These are phyloP conservation scores for Capreolus pygargus DNA, from an alignment of 2,113 vertebrate genomes.

Conservation along the genomic window DNA sequence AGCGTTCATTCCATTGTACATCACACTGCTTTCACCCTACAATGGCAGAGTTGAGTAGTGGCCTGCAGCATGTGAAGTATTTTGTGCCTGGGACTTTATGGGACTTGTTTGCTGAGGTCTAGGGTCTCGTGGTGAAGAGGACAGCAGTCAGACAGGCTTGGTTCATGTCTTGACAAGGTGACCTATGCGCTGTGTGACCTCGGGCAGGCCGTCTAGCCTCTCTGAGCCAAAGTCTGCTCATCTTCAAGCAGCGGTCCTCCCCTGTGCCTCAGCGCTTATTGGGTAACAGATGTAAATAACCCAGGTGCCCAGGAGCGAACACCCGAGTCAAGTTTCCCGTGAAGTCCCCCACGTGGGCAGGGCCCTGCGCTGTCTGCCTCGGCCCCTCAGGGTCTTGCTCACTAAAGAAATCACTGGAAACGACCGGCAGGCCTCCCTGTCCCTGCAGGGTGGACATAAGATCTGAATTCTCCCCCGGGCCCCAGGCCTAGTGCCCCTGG, in stretches of 20 bases:
- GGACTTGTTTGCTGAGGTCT: background rate
- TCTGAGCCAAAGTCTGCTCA: background rate
- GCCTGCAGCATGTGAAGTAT: too few relatives aligned
- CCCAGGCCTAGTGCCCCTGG: background rate
- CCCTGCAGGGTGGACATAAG: rapidly evolving
- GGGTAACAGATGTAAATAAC: background rate
- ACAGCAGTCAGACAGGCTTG: background rate
- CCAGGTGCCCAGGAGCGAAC: background rate
- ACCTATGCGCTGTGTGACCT: background rate
- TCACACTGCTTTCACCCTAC: background rate
- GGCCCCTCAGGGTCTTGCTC: background rate
- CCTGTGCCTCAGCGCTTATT: rapidly evolving
- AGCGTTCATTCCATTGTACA: rapidly evolving
- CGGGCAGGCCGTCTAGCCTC: background rate
- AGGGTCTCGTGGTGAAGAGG: too few relatives aligned
- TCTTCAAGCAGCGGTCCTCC: background rate
- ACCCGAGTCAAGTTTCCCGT: background rate
- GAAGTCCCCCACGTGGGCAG: rapidly evolving
- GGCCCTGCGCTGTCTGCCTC: rapidly evolving
- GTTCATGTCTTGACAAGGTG: rapidly evolving
- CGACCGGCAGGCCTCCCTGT: background rate
- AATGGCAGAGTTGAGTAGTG: background rate
- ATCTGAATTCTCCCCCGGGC: rapidly evolving
- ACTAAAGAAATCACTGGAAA: background rate
- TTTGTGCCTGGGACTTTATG: background rate